Evolutionary conservation across 2,888 invertebrate genomes (phyloP).

Genomic region (Melanotus villosus): DNA sequence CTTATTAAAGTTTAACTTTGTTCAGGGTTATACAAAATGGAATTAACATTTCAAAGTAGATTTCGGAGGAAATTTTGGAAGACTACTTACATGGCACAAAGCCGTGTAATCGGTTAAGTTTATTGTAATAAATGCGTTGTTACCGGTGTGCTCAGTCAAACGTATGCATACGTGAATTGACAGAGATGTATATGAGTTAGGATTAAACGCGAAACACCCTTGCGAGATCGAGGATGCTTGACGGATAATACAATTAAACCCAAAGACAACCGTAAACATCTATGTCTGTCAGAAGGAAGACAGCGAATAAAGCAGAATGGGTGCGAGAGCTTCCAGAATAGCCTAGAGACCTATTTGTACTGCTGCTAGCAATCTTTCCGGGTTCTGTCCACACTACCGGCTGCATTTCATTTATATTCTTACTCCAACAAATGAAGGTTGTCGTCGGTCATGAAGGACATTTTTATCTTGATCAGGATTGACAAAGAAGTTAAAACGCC

Average conservation of each 20-base stretch:
- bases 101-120: conserved; percentile 1
- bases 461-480: conserved; percentile 35
- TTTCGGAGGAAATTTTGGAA: too few species aligned
- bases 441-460: conserved; percentile 35
- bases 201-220: conserved; percentile 40
- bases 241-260: conserved; percentile 55
- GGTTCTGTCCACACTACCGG: conserved; percentile 39
- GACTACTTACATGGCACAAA: background rate
- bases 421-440: conserved; percentile 39
- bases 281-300: conserved; percentile 49
- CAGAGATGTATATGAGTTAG: conserved; percentile 39
- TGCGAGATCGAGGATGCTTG: conserved; percentile 47
- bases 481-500: conserved; percentile 23
- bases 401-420: conserved; percentile 42
- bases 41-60: too few species aligned
- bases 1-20: too few species aligned
- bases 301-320: conserved; percentile 41
- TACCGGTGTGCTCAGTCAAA: conserved; percentile 26
- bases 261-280: conserved; percentile 55
- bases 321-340: conserved; percentile 36
- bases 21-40: too few species aligned
- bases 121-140: conserved; percentile 22
- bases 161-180: conserved; percentile 29
- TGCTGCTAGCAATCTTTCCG: conserved; percentile 40
- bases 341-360: conserved; percentile 41